These are phyloP conservation scores for Thymelicus lineola DNA, from an alignment of 2,888 invertebrate genomes.

Conservation along the genomic window DNA sequence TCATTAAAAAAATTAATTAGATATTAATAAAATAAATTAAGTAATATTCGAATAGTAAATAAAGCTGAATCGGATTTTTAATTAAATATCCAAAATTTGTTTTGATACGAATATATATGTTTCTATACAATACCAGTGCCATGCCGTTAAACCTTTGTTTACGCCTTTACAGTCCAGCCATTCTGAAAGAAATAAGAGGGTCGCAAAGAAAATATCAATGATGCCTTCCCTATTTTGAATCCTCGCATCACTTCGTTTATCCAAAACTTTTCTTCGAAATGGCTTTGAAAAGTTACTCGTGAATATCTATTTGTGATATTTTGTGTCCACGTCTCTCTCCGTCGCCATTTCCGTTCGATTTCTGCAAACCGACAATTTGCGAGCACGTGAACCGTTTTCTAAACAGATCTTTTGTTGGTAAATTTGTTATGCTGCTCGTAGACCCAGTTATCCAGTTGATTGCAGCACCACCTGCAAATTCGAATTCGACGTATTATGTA, in stretches of 20 bases:
- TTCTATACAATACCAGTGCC: too few species aligned
- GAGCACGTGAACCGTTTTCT: constrained; percentile 29
- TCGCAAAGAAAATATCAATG: background rate
- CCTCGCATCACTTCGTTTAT: background rate
- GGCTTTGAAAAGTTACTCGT: background rate
- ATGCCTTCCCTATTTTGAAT: background rate
- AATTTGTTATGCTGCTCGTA: constrained; percentile 33
- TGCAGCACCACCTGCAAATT: constrained; percentile 26
- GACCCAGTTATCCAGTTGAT: constrained; percentile 20
- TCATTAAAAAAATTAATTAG: too few species aligned
- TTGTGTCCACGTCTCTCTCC: constrained; percentile 3
- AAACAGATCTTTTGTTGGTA: constrained; percentile 19
- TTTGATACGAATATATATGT: too few species aligned
- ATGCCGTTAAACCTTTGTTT: too few species aligned
- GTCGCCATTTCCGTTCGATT: constrained; percentile 18
- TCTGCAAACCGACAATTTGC: constrained; percentile 29
- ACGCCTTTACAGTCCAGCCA: background rate
- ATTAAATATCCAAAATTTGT: too few species aligned
- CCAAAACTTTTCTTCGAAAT: constrained; percentile 13
- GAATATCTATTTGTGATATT: constrained; percentile 22
- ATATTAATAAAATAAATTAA: too few species aligned
- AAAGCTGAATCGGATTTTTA: too few species aligned
- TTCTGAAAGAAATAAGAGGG: too few species aligned
- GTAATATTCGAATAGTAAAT: too few species aligned
- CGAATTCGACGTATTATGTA: constrained; percentile 7